Evolutionary conservation across 2,797 vertebrate species (phyloP), one percentile per base, ranked within the genome.

Genomic region (Acanthornis magna): DNA sequence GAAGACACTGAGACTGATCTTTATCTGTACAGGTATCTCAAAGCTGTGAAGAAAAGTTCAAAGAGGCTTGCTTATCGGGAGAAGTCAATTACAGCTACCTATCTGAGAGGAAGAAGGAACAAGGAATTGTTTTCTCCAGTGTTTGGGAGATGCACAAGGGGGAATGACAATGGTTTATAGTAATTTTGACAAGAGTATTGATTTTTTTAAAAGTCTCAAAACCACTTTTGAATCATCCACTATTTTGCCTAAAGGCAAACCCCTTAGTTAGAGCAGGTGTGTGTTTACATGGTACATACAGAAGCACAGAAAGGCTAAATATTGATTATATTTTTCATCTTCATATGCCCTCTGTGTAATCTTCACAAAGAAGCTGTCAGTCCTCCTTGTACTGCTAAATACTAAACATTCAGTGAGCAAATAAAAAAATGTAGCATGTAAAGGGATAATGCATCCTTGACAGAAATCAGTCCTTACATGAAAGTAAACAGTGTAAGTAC

Each of bases 21-120:
- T 77, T 77, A 93, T 86, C 88, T 84, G 42, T 81, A 90, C 84
- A 78, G 40, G n/a, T 78, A 76, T 80, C 85, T 93, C 48, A 87
- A 50, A 91, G 85, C 50, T 58, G 34, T 57, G 63, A 91, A 53
- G 62, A 60, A 70, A 75, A 82, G 61, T 58, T 94, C 78, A 84
- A 91, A 94, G 91, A 81, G 26, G 45, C 22, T 82, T 90, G 38
- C 71, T 89, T 82, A 50, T 43, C 17, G 3, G 34, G 9, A 90
- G 32, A 76, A 75, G 61, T 84, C 48, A 90, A 34, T 89, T 88
- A 76, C 29, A 93, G 53, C 48, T 36, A 53, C 45, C 53, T 70
- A 53, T 38, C 65, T 57, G 16, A 47, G 34, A 81, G 70, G 76
- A 73, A 34, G 30, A 32, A 70, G 22, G 29, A 87, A 38, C 13